Base-by-base conservation (phyloP, 2,888 invertebrate genomes). In the Scaptomyza parva region DNA sequence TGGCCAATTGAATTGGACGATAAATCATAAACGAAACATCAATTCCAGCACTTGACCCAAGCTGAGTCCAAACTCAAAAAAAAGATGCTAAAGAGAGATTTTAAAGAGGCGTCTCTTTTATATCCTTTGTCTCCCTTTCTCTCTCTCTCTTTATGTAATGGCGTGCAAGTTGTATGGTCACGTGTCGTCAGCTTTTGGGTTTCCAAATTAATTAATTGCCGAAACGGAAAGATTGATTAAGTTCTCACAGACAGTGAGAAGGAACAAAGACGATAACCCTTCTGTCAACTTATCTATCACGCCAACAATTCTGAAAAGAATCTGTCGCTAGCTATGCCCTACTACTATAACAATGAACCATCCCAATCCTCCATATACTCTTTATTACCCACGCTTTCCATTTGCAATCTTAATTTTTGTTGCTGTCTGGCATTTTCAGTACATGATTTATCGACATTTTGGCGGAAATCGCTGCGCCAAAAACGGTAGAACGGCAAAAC, bases 11-110 rank as follows among this genome's bases (percentile, higher is more conserved):
- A 72, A 82, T 75, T 83, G 79, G 78, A 85, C 89, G 85, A 91
- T 91, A 90, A 91, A 91, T 91, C 91, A 91, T 91, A 90, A 90
- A 88, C 89, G 90, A 91, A 91, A 91, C 91, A 91, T 91, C 91
- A 91, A 89, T 89, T 91, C 86, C 91, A 91, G 90, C 86, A 88
- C 89, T 91, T 91, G 91, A 91, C 91, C 91, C 89, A 84, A 72
- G 82, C 80, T 76, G 20, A 28, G n/a, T 30, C 53, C 14, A 30
- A 17, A 24, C 6, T 7, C 2, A 6, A 6, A 4, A 24, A 12
- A 37, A 26, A 44, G 40, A 40, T 54, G 62, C 53, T 44, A 51
- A 43, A 33, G 41, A 22, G 14, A 45, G 24, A 57, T 57, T 65
- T 65, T 51, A 65, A 66, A 66, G 51, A 45, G 44, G 30, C 50